Evolutionary conservation across 2,113 vertebrate species (phyloP).

Genomic region (Phyllostomus discolor): DNA sequence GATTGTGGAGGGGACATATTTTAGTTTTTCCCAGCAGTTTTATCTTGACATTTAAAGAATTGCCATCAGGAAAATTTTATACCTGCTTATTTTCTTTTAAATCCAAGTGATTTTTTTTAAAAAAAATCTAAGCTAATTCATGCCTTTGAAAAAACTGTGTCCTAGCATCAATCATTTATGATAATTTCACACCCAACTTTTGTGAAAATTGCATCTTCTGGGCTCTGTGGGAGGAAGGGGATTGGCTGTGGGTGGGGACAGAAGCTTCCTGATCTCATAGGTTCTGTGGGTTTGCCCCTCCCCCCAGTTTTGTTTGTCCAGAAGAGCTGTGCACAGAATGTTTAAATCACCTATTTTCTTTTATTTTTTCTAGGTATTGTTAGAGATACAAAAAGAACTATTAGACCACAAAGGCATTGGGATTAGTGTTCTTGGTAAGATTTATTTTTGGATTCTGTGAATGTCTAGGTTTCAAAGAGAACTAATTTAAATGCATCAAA

Average conservation of each 20-base stretch:
- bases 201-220: conserved; percentile 69
- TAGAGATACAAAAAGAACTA: conserved; percentile 92
- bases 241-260: not conserved
- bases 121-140: not conserved
- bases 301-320: not conserved
- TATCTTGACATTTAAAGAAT: not conserved
- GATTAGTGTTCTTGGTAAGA: conserved; percentile 96
- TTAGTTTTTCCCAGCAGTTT: not conserved
- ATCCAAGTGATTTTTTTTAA: not conserved
- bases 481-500: not conserved
- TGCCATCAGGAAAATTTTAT: not conserved
- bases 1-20: not conserved
- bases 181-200: not conserved
- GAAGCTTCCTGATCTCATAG: not conserved
- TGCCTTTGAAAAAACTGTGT: not conserved
- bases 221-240: not conserved
- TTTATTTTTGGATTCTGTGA: not conserved
- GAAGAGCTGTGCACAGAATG: not conserved
- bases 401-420: conserved; percentile 89
- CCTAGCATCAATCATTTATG: not conserved
- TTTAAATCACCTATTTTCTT: conserved; percentile 38
- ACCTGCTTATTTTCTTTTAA: not conserved
- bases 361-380: conserved; percentile 85
- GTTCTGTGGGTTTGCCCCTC: not conserved
- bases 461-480: not conserved